Evolutionary conservation across 2,113 vertebrate genomes (phyloP).

Genomic region (Corythornis cristatus): DNA sequence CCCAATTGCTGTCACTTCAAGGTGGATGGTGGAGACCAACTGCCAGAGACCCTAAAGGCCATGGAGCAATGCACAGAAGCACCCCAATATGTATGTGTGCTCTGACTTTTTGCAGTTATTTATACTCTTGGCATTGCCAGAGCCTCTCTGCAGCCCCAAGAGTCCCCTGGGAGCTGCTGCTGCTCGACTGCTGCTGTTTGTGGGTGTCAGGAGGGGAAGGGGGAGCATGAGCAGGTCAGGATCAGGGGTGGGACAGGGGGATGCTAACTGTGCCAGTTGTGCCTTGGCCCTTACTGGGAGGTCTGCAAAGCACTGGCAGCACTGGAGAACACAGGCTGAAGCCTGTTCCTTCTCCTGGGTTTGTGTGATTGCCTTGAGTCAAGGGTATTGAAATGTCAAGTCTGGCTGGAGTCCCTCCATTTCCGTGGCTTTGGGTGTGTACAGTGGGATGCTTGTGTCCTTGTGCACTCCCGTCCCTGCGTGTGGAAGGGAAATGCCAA

Average conservation of each 20-base stretch:
- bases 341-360: background rate
- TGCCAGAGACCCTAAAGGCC: background rate
- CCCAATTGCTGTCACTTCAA: background rate
- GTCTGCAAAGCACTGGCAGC: background rate
- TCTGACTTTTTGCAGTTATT: background rate
- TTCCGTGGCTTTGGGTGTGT: slow-evolving; percentile 4
- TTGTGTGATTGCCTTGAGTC: background rate
- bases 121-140: background rate
- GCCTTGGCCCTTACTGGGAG: background rate
- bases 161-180: background rate
- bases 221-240: background rate
- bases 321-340: background rate
- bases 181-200: background rate
- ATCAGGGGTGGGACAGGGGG: background rate
- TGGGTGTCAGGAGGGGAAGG: background rate
- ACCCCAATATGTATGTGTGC: background rate
- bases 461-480: slow-evolving; percentile 12
- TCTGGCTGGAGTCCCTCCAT: slow-evolving; percentile 11
- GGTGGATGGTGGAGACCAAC: background rate
- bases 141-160: background rate
- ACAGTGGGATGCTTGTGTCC: slow-evolving; percentile 23
- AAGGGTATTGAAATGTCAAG: slow-evolving; percentile 41
- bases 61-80: background rate
- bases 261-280: background rate
- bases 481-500: slow-evolving; percentile 54